These are phyloP conservation scores for Pholis gunnellus DNA, from an alignment of 2,113 vertebrate genomes.

Conservation along the genomic window DNA sequence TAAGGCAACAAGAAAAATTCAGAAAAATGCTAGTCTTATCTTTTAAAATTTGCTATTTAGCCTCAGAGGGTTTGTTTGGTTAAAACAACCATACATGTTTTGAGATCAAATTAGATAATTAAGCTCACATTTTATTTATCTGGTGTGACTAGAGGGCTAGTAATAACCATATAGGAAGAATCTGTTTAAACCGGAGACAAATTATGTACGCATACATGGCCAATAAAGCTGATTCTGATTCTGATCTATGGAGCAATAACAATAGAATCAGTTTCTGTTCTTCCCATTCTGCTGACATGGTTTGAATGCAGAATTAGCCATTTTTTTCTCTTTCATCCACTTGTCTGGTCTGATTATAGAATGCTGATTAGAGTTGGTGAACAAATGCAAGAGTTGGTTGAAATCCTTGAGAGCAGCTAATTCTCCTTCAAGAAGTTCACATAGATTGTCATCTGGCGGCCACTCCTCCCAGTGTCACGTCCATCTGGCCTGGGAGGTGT, in stretches of 20 bases:
- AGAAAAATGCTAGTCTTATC: too few relatives aligned
- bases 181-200: too few relatives aligned
- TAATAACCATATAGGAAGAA: not conserved
- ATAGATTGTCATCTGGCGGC: constrained; percentile 30
- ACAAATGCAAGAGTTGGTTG: constrained; percentile 10
- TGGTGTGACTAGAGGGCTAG: not conserved
- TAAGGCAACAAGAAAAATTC: too few relatives aligned
- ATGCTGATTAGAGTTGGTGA: not conserved
- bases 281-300: not conserved
- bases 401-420: constrained; percentile 33
- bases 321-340: not conserved
- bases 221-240: too few relatives aligned
- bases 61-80: not conserved
- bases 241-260: not conserved
- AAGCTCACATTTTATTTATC: not conserved
- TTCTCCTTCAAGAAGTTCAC: constrained; percentile 51
- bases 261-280: not conserved
- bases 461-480: constrained; percentile 59
- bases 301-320: not conserved
- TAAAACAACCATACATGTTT: not conserved
- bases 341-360: not conserved
- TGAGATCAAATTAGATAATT: not conserved
- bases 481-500: constrained; percentile 76
- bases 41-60: too few relatives aligned
- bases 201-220: too few relatives aligned